Base-by-base conservation (phyloP, 2,797 vertebrate genomes). In the Menidia menidia region DNA sequence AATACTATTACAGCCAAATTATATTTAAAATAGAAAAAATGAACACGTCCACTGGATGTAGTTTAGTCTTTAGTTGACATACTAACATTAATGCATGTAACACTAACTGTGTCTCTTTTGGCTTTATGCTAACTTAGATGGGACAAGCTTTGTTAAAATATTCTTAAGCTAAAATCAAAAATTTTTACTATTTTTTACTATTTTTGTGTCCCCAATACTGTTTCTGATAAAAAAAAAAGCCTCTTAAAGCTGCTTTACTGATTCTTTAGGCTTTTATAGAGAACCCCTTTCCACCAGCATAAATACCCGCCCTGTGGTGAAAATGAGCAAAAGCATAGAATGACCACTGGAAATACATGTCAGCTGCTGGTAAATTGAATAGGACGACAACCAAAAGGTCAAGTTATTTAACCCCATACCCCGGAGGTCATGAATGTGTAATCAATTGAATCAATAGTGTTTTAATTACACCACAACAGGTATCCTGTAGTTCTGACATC, bases 321-420 rank as follows among this genome's bases (percentile, higher is more conserved):
- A 51, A 77, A 80, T 61, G 78, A 69, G 81, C 74, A 82, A 84
- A 83, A 64, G 72, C 15, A 25, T 30, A 59, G 60, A 25, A 25
- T 25, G 42, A 73, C 74, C 72, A 80, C 60, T 68, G 68, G 87
- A 86, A 86, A 87, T 83, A 72, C 63, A 80, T 80, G 69, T 83
- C 77, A 73, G 64, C 81, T 81, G 64, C 80, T 83, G 78, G 60
- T 52, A 57, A 83, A 81, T 61, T 91, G 66, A 89, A 86, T 78
- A 68, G 75, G 61, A 60, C 79, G 82, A 89, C 85, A 84, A 58
- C 80, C 16, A 39, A 4, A n/a, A 75, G 88, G 87, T 92, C 85
- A 92, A 92, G 89, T 82, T 90, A 87, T 92, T 94, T 92, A 90
- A 91, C 88, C 88, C 68, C 63, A 47, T 68, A 64, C 74, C 83